phyloP scores from a whole-genome alignment of 2,113 vertebrate genomes.

The Triplophysa tibetana region DNA sequence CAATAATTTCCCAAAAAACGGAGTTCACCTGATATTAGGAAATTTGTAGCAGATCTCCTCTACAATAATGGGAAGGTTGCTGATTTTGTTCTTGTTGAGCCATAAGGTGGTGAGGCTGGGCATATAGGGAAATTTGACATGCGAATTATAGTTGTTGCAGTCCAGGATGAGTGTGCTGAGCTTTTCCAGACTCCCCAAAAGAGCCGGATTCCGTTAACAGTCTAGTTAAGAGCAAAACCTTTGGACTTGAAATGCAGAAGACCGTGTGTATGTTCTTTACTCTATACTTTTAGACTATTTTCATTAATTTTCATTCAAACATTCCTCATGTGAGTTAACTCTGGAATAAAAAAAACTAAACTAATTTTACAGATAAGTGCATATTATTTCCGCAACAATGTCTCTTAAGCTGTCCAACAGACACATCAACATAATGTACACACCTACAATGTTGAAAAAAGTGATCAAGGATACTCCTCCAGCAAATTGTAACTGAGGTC shows the following conservation, averaged over 20 bases:
- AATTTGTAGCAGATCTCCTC: constrained; percentile 72
- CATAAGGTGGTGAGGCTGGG: constrained; percentile 69
- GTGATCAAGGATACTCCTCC: constrained; percentile 80
- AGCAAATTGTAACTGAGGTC: constrained; percentile 76
- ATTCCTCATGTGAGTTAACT: neutral
- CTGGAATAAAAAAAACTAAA: no score
- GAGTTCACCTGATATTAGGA: constrained; percentile 72
- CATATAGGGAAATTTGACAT: constrained; percentile 78
- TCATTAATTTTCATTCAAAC: neutral
- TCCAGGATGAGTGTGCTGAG: constrained; percentile 77
- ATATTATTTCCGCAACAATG: no score
- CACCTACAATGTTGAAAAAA: neutral
- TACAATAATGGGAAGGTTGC: constrained; percentile 74
- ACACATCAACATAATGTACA: no score
- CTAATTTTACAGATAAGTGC: no score
- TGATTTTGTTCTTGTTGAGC: constrained; percentile 79
- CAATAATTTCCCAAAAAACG: neutral
- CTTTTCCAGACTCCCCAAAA: constrained; percentile 69
- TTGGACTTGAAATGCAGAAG: neutral
- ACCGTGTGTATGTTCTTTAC: neutral
- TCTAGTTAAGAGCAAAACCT: constrained; percentile 63
- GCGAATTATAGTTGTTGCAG: constrained; percentile 74
- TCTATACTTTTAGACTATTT: neutral
- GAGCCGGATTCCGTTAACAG: constrained; percentile 71
- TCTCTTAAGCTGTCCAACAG: no score